These are phyloP conservation scores for Hyperoplus immaculatus DNA, from an alignment of 2,797 vertebrate species.

Conservation along the genomic window DNA sequence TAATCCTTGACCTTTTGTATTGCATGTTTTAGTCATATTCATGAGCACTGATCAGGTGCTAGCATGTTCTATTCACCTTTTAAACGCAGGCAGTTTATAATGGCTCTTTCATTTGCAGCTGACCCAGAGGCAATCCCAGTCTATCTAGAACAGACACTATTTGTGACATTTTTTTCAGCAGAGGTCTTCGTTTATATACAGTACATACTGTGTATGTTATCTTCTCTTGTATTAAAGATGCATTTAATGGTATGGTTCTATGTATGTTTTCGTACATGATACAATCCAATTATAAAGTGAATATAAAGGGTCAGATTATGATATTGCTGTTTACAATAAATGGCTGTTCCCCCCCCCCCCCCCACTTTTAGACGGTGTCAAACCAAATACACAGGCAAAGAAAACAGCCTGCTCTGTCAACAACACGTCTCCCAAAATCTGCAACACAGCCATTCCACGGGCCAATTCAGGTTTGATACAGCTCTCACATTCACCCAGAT, in stretches of 20 bases:
- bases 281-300: no score
- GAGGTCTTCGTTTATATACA: background rate
- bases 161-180: constrained; percentile 9
- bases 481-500: constrained; percentile 4
- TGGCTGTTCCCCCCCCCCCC: no score
- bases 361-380: constrained; percentile 55
- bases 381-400: constrained; percentile 54
- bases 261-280: background rate
- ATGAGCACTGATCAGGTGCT: constrained; percentile 69
- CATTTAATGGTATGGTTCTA: background rate
- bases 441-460: constrained; percentile 38
- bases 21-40: constrained; percentile 34
- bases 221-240: constrained; percentile 13
- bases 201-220: background rate
- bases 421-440: constrained; percentile 40
- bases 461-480: constrained; percentile 64
- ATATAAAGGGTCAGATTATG: background rate
- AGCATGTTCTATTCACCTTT: constrained; percentile 45
- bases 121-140: constrained; percentile 52
- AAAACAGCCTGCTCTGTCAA: constrained; percentile 42
- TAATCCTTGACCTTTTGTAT: constrained; percentile 1
- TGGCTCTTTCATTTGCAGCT: constrained; percentile 62
- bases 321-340: no score
- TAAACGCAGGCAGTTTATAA: constrained; percentile 56
- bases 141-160: constrained; percentile 1